Conservation (phyloP, 1,140 invertebrate genomes). For the Brachionus manjavacas region DNA sequence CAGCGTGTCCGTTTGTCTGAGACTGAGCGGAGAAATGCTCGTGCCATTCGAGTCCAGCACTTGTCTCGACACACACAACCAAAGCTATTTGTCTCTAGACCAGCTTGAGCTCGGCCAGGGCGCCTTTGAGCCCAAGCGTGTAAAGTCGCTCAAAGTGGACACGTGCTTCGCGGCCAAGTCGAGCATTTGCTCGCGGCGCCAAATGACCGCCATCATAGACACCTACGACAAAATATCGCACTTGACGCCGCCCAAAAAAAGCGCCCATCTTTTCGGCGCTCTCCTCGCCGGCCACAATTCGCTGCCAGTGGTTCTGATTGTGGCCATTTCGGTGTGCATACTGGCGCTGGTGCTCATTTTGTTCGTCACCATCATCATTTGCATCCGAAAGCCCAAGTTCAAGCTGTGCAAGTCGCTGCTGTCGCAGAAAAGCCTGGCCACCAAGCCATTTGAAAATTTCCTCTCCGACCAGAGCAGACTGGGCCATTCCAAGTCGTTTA, state of each 20-base stretch:
- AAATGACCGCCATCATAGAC: slow-evolving; percentile 26
- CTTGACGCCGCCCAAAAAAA: neutral
- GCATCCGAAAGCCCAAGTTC: neutral
- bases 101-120: neutral
- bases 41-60: neutral
- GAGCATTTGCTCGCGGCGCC: neutral
- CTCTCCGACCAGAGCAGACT: neutral
- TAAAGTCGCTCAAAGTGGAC: neutral
- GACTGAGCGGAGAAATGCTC: neutral
- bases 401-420: slow-evolving; percentile 20
- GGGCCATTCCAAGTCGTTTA: neutral
- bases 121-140: neutral
- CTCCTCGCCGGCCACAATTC: neutral
- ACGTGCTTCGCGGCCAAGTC: neutral
- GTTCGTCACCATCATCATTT: neutral
- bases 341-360: neutral
- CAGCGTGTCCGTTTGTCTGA: neutral
- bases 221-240: slow-evolving; percentile 40
- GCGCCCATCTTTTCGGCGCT: neutral
- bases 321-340: slow-evolving; percentile 11
- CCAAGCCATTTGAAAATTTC: neutral
- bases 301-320: neutral
- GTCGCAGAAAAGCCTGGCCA: neutral
- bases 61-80: neutral
- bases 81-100: neutral